A percentile compares a stretch with the other conserved stretches of the same genome.
Conservation (phyloP, 2,797 vertebrate genomes). For the Propithecus perrieri region DNA sequence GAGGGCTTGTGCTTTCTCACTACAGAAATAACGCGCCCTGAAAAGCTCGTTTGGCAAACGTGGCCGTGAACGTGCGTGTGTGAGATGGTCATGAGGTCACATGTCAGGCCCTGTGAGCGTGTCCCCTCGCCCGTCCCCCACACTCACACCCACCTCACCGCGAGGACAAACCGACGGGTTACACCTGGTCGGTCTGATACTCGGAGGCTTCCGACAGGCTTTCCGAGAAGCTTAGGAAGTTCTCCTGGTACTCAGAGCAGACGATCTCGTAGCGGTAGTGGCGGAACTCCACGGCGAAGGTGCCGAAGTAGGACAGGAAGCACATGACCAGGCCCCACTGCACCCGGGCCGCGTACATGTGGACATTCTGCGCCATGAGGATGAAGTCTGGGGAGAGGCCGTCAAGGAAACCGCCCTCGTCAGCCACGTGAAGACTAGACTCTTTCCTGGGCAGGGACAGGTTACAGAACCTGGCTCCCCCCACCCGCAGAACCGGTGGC, state of each 20-base stretch:
- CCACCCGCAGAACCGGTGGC: too few species aligned
- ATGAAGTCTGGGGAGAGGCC: conserved; percentile 86
- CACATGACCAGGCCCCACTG: conserved; percentile 96
- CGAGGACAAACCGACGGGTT: conserved; percentile 42
- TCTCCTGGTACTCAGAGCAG: conserved; percentile 89
- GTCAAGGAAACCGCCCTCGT: conserved; percentile 82
- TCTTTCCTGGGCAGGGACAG: not conserved
- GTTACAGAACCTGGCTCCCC: not conserved
- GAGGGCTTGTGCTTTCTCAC: conserved; percentile 64
- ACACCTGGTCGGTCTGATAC: conserved; percentile 89
- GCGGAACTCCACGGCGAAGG: conserved; percentile 93
- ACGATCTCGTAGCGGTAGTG: conserved; percentile 89
- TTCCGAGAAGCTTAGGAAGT: conserved; percentile 89
- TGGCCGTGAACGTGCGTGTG: not conserved
- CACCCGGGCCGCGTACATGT: conserved; percentile 89
- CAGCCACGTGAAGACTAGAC: too few species aligned
- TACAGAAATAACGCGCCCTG: conserved; percentile 54
- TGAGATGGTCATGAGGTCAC: conserved; percentile 69
- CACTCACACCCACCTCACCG: conserved; percentile 35
- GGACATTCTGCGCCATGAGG: conserved; percentile 85
- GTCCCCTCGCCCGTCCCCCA: not conserved
- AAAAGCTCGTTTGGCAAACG: conserved; percentile 75
- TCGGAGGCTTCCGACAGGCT: conserved; percentile 86
- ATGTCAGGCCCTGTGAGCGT: conserved; percentile 66
- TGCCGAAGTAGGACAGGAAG: conserved; percentile 90